Percentiles rank a stretch among this genome's conserved stretches.
phyloP scores from a whole-genome alignment of 2,888 invertebrate species.

The Acanthococcus lagerstroemiae region DNA sequence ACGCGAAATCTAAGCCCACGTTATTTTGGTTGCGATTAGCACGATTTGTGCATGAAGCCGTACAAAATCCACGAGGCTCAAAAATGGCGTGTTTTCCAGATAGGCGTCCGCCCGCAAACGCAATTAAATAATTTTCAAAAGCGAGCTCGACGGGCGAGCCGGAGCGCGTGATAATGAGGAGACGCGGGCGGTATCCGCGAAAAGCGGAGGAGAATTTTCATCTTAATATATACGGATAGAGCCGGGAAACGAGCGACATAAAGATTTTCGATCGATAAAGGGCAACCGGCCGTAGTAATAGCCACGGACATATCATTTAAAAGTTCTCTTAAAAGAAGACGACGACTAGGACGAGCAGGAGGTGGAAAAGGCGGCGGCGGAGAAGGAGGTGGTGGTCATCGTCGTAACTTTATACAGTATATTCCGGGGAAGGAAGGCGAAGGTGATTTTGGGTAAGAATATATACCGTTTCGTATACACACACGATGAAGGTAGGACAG shows the following conservation, averaged over 20 bases:
- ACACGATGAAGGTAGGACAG: background rate
- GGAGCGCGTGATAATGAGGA: too few relatives aligned
- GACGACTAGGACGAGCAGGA: background rate
- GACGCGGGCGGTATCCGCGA: too few relatives aligned
- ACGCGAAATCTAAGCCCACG: too few relatives aligned
- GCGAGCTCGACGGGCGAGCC: too few relatives aligned
- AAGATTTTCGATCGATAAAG: conserved; percentile 22
- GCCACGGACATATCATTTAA: conserved; percentile 17
- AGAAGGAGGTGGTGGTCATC: conserved; percentile 8
- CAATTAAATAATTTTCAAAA: too few relatives aligned
- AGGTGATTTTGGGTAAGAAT: background rate
- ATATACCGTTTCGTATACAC: background rate
- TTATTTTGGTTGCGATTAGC: too few relatives aligned
- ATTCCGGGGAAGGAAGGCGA: conserved; percentile 5
- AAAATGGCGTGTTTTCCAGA: too few relatives aligned
- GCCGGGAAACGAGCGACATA: background rate
- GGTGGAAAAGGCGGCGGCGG: background rate
- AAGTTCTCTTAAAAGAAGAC: conserved; percentile 1
- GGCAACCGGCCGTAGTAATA: conserved; percentile 11
- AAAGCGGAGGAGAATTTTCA: too few relatives aligned
- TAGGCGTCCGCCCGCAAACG: too few relatives aligned
- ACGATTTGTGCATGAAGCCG: too few relatives aligned
- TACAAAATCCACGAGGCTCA: too few relatives aligned
- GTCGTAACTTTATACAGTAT: too few relatives aligned
- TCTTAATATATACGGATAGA: background rate